Evolutionary conservation across 2,113 vertebrate species (phyloP), one percentile per base, ranked within the genome.

Genomic region (Sapajus apella): DNA sequence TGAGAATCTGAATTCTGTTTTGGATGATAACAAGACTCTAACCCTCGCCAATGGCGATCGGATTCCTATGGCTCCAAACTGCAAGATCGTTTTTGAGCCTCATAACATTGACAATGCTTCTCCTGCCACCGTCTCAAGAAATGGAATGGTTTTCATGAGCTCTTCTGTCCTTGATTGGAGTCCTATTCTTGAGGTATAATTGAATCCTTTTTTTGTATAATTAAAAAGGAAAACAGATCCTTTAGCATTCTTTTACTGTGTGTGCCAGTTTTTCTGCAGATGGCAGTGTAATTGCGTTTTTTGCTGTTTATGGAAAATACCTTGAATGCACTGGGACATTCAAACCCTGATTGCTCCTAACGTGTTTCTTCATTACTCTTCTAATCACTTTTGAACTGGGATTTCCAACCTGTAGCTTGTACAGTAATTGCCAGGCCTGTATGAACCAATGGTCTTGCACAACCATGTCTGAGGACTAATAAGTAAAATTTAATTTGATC

Each of bases 111-210:
- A 99, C 98, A 99, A 99, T 2, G 99, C 99, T 50, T 99, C 99
- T 37, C 99, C 99, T 3, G 99, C 99, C 77, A 99, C 99, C 0
- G 99, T 99, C 83, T 99, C 99, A 40, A 99, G 99, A 83, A 99
- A 99, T 68, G 99, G 99, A 35, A 99, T 99, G 99, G 99, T 99
- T 85, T 99, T 99, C 97, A 99, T 99, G 99, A 99, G 99, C 97
- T 99, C 99, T 27, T 99, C 99, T 9, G 97, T 99, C 94, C 99
- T 99, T 25, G 99, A 21, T 90, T 99, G 99, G 99, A 99, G 98
- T 81, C 99, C 99, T 23, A 99, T 99, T 95, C 99, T 99, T 92
- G 99, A 99, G 99, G 99, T 99, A 97, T 98, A 97, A 96, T 45
- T 32, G 83, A 72, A 47, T 32, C 40, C 84, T 94, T 83, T 32